These are phyloP conservation scores for fruit fly (Drosophila melanogaster) DNA, from an alignment of 1,140 invertebrate species.

Conservation along the genomic window DNA sequence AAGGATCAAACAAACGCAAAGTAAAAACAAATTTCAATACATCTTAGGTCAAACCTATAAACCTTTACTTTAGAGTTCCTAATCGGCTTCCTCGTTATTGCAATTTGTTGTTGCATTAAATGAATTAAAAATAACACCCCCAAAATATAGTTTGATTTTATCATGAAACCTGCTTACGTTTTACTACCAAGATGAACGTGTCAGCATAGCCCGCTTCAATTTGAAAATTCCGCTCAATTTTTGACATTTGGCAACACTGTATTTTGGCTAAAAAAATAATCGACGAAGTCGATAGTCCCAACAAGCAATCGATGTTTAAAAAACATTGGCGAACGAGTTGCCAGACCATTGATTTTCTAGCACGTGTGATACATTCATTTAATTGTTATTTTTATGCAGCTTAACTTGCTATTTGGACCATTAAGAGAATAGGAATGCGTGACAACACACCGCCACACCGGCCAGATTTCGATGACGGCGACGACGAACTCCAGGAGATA, in stretches of 20 bases:
- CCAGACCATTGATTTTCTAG: background rate
- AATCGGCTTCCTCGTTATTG: too few relatives aligned
- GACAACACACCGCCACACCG: conserved; percentile 77
- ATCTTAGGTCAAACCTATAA: too few relatives aligned
- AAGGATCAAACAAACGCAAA: too few relatives aligned
- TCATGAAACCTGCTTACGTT: too few relatives aligned
- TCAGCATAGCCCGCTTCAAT: background rate
- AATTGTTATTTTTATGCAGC: conserved; percentile 11
- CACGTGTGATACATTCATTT: conserved; percentile 36
- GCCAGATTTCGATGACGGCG: conserved; percentile 67
- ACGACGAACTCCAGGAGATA: conserved; percentile 65
- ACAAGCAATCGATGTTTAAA: background rate
- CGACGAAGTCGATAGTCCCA: background rate
- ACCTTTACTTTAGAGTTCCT: too few relatives aligned
- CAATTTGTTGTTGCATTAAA: too few relatives aligned
- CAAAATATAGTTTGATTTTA: too few relatives aligned
- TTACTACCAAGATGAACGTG: too few relatives aligned
- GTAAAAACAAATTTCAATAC: too few relatives aligned
- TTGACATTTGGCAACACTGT: background rate
- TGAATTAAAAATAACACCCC: too few relatives aligned
- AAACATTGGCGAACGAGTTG: background rate
- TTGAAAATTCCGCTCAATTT: background rate
- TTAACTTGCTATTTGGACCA: background rate
- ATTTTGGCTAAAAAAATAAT: background rate
- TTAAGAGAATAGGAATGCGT: conserved; percentile 44